phyloP scores from a whole-genome alignment of 2,797 vertebrate species.

The Sarcoramphus papa region DNA sequence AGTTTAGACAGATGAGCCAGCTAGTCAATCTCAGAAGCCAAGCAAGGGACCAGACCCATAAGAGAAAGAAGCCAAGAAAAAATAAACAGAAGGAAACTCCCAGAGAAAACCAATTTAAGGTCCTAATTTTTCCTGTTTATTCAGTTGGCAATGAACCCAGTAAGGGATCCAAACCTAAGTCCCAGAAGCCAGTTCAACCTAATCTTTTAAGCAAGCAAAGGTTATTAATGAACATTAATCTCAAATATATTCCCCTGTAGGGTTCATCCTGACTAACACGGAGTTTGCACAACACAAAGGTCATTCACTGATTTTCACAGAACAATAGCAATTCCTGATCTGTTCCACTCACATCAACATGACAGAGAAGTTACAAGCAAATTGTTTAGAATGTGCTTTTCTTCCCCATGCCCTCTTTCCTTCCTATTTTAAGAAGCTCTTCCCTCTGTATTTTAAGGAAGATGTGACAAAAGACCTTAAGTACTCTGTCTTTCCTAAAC shows the following conservation, averaged over 20 bases:
- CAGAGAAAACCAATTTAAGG: background rate
- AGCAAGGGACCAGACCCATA: background rate
- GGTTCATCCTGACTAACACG: background rate
- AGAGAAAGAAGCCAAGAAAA: background rate
- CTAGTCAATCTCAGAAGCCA: background rate
- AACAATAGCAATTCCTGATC: background rate
- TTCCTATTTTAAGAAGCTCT: background rate
- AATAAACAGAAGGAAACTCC: background rate
- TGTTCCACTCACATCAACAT: background rate
- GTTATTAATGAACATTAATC: background rate
- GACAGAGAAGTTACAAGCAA: background rate
- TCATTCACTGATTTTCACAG: background rate
- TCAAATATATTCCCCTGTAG: background rate
- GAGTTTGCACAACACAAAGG: background rate
- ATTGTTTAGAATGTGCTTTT: background rate
- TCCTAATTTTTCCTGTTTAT: background rate
- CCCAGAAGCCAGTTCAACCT: background rate
- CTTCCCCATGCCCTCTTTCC: background rate
- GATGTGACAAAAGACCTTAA: background rate
- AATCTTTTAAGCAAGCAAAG: background rate
- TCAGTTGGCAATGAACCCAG: background rate
- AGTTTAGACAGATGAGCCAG: background rate
- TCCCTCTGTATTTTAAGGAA: background rate
- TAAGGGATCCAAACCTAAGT: background rate
- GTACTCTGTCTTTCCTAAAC: background rate